Evolutionary conservation across 2,113 vertebrate genomes (phyloP).

Genomic region (Panurus biarmicus): DNA sequence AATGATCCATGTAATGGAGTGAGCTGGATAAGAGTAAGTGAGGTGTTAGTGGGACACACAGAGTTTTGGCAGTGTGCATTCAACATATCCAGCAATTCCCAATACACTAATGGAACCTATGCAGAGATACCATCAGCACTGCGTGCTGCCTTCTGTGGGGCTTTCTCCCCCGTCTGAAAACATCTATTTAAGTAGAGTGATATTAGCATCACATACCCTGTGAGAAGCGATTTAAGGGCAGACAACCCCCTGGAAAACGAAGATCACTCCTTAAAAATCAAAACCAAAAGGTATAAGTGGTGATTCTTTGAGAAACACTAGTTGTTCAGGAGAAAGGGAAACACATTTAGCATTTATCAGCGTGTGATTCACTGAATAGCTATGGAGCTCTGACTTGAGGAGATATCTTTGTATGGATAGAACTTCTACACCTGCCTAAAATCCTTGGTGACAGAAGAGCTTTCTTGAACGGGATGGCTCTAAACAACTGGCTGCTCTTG

Average conservation of each 20-base stretch:
- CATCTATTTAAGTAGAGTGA: neutral
- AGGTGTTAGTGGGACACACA: neutral
- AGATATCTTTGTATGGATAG: neutral
- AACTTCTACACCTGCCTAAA: neutral
- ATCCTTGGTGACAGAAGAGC: neutral
- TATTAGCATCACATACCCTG: neutral
- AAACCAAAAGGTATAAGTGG: neutral
- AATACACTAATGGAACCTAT: neutral
- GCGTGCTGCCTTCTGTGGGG: neutral
- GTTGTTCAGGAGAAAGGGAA: neutral
- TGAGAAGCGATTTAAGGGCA: neutral
- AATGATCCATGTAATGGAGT: neutral
- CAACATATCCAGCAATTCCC: neutral
- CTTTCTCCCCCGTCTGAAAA: neutral
- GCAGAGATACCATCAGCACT: fast-evolving
- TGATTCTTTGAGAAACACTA: neutral
- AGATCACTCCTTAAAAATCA: neutral
- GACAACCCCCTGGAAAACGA: neutral
- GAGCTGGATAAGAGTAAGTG: neutral
- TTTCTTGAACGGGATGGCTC: neutral
- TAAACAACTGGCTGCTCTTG: neutral
- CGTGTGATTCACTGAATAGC: too few relatives aligned
- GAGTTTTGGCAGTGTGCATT: neutral
- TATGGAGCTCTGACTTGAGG: neutral
- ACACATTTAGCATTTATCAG: neutral